Base-by-base conservation (phyloP, 2,797 vertebrate genomes). In the Chaunax sp. region DNA sequence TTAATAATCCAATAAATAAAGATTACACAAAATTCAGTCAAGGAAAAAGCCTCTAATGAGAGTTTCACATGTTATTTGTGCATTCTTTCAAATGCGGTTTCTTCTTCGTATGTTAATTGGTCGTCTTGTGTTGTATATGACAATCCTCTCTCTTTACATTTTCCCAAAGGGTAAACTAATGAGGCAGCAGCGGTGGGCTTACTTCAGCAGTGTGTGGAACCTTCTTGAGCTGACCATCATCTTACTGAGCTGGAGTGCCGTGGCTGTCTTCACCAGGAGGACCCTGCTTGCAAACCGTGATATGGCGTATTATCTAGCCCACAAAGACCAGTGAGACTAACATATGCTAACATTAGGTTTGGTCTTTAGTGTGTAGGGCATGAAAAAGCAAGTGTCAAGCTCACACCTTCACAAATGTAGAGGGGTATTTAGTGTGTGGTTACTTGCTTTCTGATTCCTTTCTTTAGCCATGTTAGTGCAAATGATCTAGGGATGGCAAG, bases 121-220 rank as follows among this genome's bases (percentile, higher is more conserved):
- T 30, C 5, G 5, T 30, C 28, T 22, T 35, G 20, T 2, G 8
- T 47, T 51, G 16, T 12, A 30, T 49, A 4, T 49, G 1, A 51
- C 10, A n/a, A 14, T 11, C 5, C 5, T 22, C 1, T 66, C 6
- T 65, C 5, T 20, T 75, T 40, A 72, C 3, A 58, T 54, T n/a
- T 64, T 66, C 68, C 77, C 30, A 12, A 85, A 98, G 97, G 95
- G 86, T 7, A 96, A 95, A 78, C 75, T 92, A 49, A 86, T 98
- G 87, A 94, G 90, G 87, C 84, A 85, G 72, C 93, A 95, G 83
- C 95, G 90, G 22, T 96, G 94, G 94, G 63, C 73, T 37, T 98
- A 97, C 73, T 96, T 97, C 85, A 82, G 78, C 8, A 94, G 87
- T 83, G 96, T 95, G 78, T 95, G 94, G 95, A 96, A 97, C 82